Evolutionary conservation across 2,888 invertebrate genomes (phyloP).

Genomic region (Lymantria dispar): DNA sequence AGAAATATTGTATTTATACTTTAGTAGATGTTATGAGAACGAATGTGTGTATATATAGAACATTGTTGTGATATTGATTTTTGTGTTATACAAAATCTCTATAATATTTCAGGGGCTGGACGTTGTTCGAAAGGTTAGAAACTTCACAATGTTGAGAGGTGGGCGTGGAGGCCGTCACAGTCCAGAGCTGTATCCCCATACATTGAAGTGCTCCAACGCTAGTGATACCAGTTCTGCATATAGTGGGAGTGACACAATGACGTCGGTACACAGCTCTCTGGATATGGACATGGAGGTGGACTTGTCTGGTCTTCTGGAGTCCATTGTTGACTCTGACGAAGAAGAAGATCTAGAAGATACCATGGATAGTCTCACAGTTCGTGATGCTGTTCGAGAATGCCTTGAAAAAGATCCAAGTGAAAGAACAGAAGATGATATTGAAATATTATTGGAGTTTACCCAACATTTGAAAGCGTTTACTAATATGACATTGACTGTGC

Average conservation of each 20-base stretch:
- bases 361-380: conserved; percentile 93
- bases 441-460: conserved; percentile 97
- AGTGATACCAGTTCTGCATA: conserved; percentile 98
- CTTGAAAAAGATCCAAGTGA: conserved; percentile 98
- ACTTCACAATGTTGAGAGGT: conserved; percentile 82
- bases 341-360: conserved; percentile 96
- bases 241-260: conserved; percentile 98
- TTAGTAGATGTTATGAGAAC: background rate
- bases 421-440: conserved; percentile 97
- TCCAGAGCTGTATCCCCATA: conserved; percentile 93
- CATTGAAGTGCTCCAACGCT: conserved; percentile 88
- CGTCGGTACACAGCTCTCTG: conserved; percentile 93
- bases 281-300: conserved; percentile 93
- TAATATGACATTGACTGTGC: conserved; percentile 97
- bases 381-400: conserved; percentile 98
- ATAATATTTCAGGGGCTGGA: conserved; percentile 63
- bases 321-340: conserved; percentile 97
- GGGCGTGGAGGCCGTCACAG: conserved; percentile 82
- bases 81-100: conserved; percentile 5
- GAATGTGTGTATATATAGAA: background rate
- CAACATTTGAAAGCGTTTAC: conserved; percentile 99
- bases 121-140: conserved; percentile 56
- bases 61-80: conserved; percentile 19
- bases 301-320: conserved; percentile 96
- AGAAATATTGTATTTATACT: background rate